phyloP scores from a whole-genome alignment of 1,140 invertebrate species.

The Drosophila nebulosa region DNA sequence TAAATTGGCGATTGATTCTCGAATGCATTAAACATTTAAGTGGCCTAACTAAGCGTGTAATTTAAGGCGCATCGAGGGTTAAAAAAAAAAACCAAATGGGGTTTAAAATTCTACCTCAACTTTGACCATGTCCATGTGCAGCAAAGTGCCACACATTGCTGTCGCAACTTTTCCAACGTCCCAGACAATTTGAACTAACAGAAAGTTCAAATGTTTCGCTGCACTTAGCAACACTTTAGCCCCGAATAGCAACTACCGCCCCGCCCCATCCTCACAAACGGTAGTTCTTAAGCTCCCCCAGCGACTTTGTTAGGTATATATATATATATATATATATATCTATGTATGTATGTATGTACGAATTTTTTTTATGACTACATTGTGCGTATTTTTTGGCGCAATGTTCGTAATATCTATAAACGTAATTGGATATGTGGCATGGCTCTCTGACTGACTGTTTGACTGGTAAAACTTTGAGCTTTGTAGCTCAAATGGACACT shows the following conservation, averaged over 20 bases:
- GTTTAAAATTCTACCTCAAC: conserved; percentile 18
- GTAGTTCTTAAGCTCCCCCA: not conserved
- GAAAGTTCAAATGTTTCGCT: conserved; percentile 63
- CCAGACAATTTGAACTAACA: conserved; percentile 47
- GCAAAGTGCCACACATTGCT: conserved; percentile 8
- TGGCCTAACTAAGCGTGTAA: conserved; percentile 5
- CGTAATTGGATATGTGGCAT: conserved; percentile 69
- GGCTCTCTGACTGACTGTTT: conserved; percentile 27
- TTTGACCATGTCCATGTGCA: conserved; percentile 20
- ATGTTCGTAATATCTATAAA: conserved; percentile 71
- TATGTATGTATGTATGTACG: conserved; percentile 27
- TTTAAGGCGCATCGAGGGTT: not conserved
- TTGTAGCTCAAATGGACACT: conserved; percentile 2
- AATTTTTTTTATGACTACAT: conserved; percentile 61
- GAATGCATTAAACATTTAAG: conserved; percentile 55
- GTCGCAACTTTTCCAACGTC: conserved; percentile 41
- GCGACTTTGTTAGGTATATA: conserved; percentile 56
- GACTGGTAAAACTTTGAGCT: conserved; percentile 42
- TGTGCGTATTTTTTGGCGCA: conserved; percentile 60
- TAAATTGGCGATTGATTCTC: conserved; percentile 60
- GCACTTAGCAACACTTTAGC: conserved; percentile 52
- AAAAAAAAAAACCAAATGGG: not conserved
- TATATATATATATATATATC: no score
- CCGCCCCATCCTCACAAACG: not conserved
- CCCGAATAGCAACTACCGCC: not conserved